Percentiles rank a stretch among this genome's conserved stretches.
Evolutionary conservation across 2,113 vertebrate genomes (phyloP).

Genomic region (Dicentrarchus labrax): DNA sequence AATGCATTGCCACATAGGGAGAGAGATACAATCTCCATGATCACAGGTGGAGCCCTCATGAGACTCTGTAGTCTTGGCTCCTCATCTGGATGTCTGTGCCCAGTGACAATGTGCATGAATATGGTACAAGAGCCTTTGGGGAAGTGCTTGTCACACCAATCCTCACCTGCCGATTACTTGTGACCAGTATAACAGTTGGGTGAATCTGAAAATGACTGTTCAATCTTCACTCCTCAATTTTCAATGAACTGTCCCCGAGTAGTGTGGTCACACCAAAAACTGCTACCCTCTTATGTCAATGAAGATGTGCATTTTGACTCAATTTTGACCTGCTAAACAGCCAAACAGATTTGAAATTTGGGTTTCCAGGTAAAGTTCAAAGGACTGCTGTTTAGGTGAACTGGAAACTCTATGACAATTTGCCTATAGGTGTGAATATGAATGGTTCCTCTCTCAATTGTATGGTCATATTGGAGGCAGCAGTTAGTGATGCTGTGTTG

Average conservation of each 20-base stretch:
- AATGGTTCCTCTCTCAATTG: background rate
- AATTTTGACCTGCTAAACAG: background rate
- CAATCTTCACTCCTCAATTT: constrained; percentile 4
- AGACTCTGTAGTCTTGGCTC: background rate
- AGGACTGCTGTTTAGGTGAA: background rate
- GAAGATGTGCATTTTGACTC: background rate
- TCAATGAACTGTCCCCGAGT: background rate
- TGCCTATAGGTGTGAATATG: background rate
- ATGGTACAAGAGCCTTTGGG: background rate
- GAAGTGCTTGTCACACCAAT: background rate
- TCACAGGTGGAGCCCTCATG: constrained; percentile 24
- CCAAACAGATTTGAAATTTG: background rate
- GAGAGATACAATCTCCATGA: constrained; percentile 33
- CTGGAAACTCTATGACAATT: background rate
- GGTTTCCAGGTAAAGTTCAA: background rate
- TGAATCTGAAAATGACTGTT: constrained; percentile 18
- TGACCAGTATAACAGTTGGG: background rate
- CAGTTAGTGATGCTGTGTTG: background rate
- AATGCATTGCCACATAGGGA: constrained; percentile 35
- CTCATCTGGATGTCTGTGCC: constrained; percentile 16
- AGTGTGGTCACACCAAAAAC: constrained; percentile 22
- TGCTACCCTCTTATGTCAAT: background rate
- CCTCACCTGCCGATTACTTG: background rate
- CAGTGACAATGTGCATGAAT: constrained; percentile 9
- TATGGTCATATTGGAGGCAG: background rate